Conservation (phyloP, 2,797 vertebrate genomes). For the Vespertilio murinus region DNA sequence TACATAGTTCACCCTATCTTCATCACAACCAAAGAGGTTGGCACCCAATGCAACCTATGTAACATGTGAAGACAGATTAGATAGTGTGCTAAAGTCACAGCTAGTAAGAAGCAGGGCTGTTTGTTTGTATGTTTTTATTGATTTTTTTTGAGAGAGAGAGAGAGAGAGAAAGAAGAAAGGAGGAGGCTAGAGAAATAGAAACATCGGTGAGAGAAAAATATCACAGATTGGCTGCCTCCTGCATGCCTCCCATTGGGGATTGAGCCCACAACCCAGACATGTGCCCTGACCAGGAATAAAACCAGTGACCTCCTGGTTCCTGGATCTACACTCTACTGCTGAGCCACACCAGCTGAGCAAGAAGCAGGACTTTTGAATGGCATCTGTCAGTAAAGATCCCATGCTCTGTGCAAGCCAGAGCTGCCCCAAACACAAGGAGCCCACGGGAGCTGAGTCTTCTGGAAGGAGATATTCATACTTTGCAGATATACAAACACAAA, state of each 20-base stretch:
- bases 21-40: neutral
- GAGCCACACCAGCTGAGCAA: no score
- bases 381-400: neutral
- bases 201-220: no score
- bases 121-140: no score
- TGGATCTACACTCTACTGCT: no score
- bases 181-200: no score
- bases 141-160: no score
- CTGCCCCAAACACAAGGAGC: neutral
- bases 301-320: no score
- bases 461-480: neutral
- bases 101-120: neutral
- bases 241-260: no score
- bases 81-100: neutral
- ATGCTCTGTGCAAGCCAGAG: neutral
- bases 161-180: no score
- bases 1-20: neutral
- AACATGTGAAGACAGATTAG: neutral
- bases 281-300: no score
- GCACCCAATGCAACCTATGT: neutral
- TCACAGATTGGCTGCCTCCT: no score
- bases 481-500: neutral
- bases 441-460: neutral
- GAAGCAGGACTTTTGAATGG: neutral
- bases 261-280: no score